These are phyloP conservation scores for Phasianus colchicus DNA, from an alignment of 2,113 vertebrate genomes.

Conservation along the genomic window DNA sequence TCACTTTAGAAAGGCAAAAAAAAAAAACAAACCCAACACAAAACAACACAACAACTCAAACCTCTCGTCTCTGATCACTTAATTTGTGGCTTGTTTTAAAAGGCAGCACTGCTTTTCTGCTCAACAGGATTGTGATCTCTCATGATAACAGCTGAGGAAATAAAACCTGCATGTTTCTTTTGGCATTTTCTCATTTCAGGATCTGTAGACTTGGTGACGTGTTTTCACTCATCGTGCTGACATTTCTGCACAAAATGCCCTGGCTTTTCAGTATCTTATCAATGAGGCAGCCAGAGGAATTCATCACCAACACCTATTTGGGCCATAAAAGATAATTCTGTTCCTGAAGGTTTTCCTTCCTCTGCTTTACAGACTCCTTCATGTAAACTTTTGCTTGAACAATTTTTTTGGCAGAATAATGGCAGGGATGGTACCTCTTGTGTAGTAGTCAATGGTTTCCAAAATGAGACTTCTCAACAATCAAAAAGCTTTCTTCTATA, in stretches of 20 bases:
- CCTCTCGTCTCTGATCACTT: not conserved
- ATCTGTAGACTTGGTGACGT: conserved; percentile 10
- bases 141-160: conserved; percentile 52
- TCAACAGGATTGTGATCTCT: conserved; percentile 8
- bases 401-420: not conserved
- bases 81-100: conserved; percentile 16
- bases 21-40: too few species aligned
- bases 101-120: not conserved
- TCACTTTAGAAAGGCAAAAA: not conserved
- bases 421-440: not conserved
- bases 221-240: conserved; percentile 24
- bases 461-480: not conserved
- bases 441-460: not conserved
- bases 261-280: conserved; percentile 26
- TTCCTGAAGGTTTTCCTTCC: not conserved
- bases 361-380: not conserved
- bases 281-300: not conserved
- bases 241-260: not conserved
- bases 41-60: not conserved
- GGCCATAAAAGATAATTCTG: not conserved
- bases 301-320: not conserved
- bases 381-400: not conserved
- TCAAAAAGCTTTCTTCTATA: not conserved
- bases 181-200: conserved; percentile 45
- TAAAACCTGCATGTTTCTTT: conserved; percentile 46